These are phyloP conservation scores for Chauna torquata DNA, from an alignment of 2,113 vertebrate genomes.

Conservation along the genomic window DNA sequence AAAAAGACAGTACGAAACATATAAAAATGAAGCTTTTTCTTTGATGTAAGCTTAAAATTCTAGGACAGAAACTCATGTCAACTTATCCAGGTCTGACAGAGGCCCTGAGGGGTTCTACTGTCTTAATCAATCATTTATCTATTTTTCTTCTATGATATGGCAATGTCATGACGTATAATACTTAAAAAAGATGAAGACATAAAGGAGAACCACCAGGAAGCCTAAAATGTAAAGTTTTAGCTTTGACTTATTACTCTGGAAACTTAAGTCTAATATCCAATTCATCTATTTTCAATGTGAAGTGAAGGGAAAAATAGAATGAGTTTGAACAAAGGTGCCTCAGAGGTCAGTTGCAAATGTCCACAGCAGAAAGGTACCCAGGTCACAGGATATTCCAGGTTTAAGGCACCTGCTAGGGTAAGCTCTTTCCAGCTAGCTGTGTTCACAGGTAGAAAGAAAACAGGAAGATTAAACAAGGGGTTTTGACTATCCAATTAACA, in stretches of 20 bases:
- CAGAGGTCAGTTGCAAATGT: neutral
- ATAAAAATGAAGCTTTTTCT: neutral
- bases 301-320: slow-evolving; percentile 14
- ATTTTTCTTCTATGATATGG: neutral
- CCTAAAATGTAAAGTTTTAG: neutral
- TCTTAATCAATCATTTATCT: slow-evolving; percentile 27
- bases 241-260: neutral
- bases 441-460: neutral
- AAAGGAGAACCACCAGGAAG: neutral
- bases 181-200: neutral
- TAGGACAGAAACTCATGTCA: slow-evolving; percentile 30
- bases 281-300: slow-evolving; percentile 30
- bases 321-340: neutral
- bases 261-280: neutral
- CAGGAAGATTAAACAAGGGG: neutral
- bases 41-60: neutral
- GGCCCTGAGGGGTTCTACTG: slow-evolving; percentile 6
- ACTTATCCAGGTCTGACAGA: neutral
- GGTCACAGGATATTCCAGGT: neutral
- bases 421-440: neutral
- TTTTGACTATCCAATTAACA: neutral
- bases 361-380: neutral
- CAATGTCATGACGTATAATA: slow-evolving; percentile 4
- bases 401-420: neutral
- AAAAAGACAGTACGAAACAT: neutral